Evolutionary conservation across 1,140 invertebrate genomes (phyloP).

Genomic region (Hypsibius dujardini): DNA sequence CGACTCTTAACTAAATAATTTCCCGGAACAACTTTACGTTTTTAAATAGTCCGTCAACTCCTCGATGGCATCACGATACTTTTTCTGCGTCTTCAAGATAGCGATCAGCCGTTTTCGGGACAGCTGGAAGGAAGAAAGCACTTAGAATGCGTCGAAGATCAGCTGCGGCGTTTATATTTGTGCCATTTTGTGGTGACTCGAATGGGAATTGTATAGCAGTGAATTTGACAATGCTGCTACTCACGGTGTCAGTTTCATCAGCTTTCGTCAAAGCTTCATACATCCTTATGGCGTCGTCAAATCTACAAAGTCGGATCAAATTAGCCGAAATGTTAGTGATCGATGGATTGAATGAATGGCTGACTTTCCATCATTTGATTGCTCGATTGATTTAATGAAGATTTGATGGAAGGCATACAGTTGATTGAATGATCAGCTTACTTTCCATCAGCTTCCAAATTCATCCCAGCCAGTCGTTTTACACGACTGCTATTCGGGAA

Average conservation of each 20-base stretch:
- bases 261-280: slow-evolving; percentile 69
- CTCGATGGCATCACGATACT: slow-evolving; percentile 70
- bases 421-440: slow-evolving; percentile 35
- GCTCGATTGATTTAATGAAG: slow-evolving; percentile 25
- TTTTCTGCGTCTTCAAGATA: slow-evolving; percentile 69
- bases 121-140: slow-evolving; percentile 28
- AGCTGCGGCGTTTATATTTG: too few relatives aligned
- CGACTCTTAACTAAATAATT: too few relatives aligned
- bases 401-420: slow-evolving; percentile 23
- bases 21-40: slow-evolving; percentile 50
- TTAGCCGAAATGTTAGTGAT: too few relatives aligned
- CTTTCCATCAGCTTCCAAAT: slow-evolving; percentile 65
- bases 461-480: slow-evolving; percentile 63
- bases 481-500: slow-evolving; percentile 81
- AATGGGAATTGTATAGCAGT: slow-evolving; percentile 13
- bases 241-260: slow-evolving; percentile 79
- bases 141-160: too few relatives aligned
- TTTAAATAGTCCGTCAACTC: slow-evolving; percentile 86
- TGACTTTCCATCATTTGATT: slow-evolving; percentile 19
- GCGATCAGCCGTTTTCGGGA: slow-evolving; percentile 76
- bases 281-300: slow-evolving; percentile 66
- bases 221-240: slow-evolving; percentile 21
- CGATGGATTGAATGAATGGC: too few relatives aligned
- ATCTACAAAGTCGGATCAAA: slow-evolving; percentile 41
- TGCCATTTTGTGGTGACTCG: too few relatives aligned